A percentile compares a stretch with the other conserved stretches of the same genome.
These are phyloP conservation scores for Acanthoscelides obtectus DNA, from an alignment of 2,888 invertebrate species.

Conservation along the genomic window DNA sequence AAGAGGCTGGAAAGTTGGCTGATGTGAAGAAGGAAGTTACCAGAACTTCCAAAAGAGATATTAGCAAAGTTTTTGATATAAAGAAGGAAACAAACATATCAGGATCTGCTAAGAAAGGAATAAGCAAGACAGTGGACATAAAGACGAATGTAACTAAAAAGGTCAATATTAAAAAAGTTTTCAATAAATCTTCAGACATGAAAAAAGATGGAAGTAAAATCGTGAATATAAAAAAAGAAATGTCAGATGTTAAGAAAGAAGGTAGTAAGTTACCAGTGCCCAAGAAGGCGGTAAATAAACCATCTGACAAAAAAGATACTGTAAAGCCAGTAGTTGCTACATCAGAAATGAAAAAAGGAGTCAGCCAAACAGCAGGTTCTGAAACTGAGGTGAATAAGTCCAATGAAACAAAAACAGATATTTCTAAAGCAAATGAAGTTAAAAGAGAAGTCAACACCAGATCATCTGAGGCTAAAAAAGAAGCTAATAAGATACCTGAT, in stretches of 20 bases:
- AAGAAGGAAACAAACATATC: conserved; percentile 23
- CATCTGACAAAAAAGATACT: conserved; percentile 17
- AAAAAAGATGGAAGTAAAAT: conserved; percentile 25
- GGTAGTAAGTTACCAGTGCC: conserved; percentile 27
- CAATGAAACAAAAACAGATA: not conserved
- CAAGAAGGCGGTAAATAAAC: conserved; percentile 40
- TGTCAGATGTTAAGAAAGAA: conserved; percentile 19
- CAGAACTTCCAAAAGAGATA: not conserved
- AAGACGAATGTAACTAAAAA: conserved; percentile 17
- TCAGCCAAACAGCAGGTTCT: conserved; percentile 17
- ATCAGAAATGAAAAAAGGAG: conserved; percentile 15
- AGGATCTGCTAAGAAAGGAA: conserved; percentile 37
- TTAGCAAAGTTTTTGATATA: not conserved
- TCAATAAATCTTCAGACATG: conserved; percentile 6
- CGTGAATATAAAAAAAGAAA: conserved; percentile 23
- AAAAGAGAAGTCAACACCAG: conserved; percentile 8
- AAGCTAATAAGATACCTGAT: conserved; percentile 8
- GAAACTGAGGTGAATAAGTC: conserved; percentile 9
- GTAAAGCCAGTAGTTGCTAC: not conserved
- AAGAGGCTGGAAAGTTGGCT: conserved; percentile 4
- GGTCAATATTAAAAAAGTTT: conserved; percentile 3
- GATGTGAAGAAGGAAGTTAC: not conserved
- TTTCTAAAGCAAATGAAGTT: not conserved
- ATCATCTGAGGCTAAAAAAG: conserved; percentile 15
- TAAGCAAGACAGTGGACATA: conserved; percentile 33